Evolutionary conservation across 2,888 invertebrate species (phyloP).

Genomic region (Chrysotoxum bicinctum): DNA sequence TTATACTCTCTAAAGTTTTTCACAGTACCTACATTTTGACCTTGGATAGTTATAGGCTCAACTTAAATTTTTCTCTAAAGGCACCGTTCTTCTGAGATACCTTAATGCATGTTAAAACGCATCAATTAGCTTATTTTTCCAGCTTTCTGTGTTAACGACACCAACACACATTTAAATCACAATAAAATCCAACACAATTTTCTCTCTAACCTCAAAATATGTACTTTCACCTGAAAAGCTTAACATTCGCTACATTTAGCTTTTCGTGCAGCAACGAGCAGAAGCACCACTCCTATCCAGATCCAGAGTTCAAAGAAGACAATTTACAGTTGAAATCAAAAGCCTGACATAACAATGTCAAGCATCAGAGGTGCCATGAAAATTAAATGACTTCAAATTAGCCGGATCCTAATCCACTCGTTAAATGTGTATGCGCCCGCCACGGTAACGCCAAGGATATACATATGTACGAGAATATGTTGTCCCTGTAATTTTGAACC

Average conservation of each 20-base stretch:
- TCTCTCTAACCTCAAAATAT: constrained; percentile 38
- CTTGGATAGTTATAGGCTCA: too few species aligned
- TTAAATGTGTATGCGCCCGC: constrained; percentile 51
- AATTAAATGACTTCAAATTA: constrained; percentile 70
- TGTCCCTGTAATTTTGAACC: background rate
- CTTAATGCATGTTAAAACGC: too few species aligned
- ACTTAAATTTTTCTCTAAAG: too few species aligned
- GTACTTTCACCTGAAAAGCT: constrained; percentile 20
- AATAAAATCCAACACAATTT: constrained; percentile 36
- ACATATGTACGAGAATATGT: background rate
- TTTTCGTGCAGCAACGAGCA: constrained; percentile 1
- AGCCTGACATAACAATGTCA: constrained; percentile 62
- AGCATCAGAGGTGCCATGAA: constrained; percentile 68
- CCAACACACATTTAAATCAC: background rate
- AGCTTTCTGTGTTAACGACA: background rate
- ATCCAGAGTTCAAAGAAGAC: constrained; percentile 22
- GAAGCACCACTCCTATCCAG: background rate
- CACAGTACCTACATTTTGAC: too few species aligned
- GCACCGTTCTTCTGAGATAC: too few species aligned
- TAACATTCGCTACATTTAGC: constrained; percentile 19
- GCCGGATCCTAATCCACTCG: constrained; percentile 67
- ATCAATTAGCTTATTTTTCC: too few species aligned
- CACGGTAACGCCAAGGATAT: background rate
- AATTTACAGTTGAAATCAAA: constrained; percentile 67
- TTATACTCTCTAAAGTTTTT: too few species aligned